Conservation (phyloP, 2,888 invertebrate species). For the Lissocephala sabroskyi region DNA sequence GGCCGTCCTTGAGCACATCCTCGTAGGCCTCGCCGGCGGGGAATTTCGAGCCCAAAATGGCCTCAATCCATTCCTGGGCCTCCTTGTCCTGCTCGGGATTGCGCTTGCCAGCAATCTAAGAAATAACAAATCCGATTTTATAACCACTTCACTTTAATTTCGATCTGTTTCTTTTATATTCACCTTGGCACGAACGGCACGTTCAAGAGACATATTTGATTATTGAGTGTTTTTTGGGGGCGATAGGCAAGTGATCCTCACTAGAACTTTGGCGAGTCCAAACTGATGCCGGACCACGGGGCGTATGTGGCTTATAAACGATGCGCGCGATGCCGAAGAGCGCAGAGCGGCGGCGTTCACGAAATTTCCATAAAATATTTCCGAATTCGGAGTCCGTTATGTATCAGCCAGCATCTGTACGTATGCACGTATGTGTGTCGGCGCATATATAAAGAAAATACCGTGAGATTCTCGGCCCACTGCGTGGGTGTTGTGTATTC, state of each 20-base stretch:
- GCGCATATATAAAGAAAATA: slow-evolving; percentile 9
- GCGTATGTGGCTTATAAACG: slow-evolving; percentile 69
- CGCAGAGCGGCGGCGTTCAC: slow-evolving; percentile 47
- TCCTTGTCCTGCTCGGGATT: slow-evolving; percentile 87
- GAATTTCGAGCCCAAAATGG: slow-evolving; percentile 89
- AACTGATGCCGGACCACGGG: slow-evolving; percentile 66
- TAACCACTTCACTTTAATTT: slow-evolving; percentile 13
- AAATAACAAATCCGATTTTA: slow-evolving; percentile 23
- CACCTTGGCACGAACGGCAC: slow-evolving; percentile 93
- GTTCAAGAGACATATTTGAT: slow-evolving; percentile 90
- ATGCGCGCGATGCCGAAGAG: no score
- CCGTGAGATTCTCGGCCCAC: slow-evolving; percentile 25
- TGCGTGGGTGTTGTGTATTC: slow-evolving; percentile 46
- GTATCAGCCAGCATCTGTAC: background rate
- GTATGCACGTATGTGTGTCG: no score
- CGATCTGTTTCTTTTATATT: slow-evolving; percentile 52
- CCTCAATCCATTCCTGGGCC: slow-evolving; percentile 94
- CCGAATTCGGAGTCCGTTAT: slow-evolving; percentile 61
- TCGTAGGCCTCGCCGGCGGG: slow-evolving; percentile 87
- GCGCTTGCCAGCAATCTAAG: slow-evolving; percentile 87
- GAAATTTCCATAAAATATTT: slow-evolving; percentile 70
- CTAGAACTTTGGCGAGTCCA: slow-evolving; percentile 61
- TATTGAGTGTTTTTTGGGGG: slow-evolving; percentile 37
- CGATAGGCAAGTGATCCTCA: slow-evolving; percentile 52
- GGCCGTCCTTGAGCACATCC: slow-evolving; percentile 92